Evolutionary conservation across 2,888 invertebrate species (phyloP).

Genomic region (Lasioglossum villosulum): DNA sequence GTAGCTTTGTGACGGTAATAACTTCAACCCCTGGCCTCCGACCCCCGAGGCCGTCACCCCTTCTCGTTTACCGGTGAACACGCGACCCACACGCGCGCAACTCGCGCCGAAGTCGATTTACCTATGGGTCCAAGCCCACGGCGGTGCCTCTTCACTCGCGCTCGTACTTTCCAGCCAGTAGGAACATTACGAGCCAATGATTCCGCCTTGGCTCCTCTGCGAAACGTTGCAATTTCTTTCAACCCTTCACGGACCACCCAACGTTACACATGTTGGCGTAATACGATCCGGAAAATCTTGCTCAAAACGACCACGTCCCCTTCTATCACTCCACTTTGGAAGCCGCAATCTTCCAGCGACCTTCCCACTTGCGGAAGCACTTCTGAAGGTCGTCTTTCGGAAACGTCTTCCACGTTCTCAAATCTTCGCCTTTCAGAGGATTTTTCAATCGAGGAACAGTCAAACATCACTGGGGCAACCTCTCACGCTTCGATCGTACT

Average conservation of each 20-base stretch:
- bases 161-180: slow-evolving; percentile 48
- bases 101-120: slow-evolving; percentile 56
- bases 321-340: too few relatives aligned
- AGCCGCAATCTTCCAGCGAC: too few relatives aligned
- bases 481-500: too few relatives aligned
- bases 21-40: slow-evolving; percentile 79
- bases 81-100: slow-evolving; percentile 57
- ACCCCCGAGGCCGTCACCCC: slow-evolving; percentile 70
- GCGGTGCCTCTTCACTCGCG: slow-evolving; percentile 23
- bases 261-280: too few relatives aligned
- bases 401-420: too few relatives aligned
- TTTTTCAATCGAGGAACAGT: too few relatives aligned
- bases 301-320: too few relatives aligned
- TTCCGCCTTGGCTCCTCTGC: slow-evolving; percentile 16
- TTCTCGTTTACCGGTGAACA: slow-evolving; percentile 73
- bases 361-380: too few relatives aligned
- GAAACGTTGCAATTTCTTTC: neutral
- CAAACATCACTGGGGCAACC: too few relatives aligned
- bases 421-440: too few relatives aligned
- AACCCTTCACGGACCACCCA: neutral
- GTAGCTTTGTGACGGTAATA: slow-evolving; percentile 84
- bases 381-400: too few relatives aligned
- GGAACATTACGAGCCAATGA: slow-evolving; percentile 36
- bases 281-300: too few relatives aligned
- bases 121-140: slow-evolving; percentile 48